Percentiles rank a stretch among this genome's conserved stretches.
These are phyloP conservation scores for Lagodon rhomboides DNA, from an alignment of 2,797 vertebrate genomes.

Conservation along the genomic window DNA sequence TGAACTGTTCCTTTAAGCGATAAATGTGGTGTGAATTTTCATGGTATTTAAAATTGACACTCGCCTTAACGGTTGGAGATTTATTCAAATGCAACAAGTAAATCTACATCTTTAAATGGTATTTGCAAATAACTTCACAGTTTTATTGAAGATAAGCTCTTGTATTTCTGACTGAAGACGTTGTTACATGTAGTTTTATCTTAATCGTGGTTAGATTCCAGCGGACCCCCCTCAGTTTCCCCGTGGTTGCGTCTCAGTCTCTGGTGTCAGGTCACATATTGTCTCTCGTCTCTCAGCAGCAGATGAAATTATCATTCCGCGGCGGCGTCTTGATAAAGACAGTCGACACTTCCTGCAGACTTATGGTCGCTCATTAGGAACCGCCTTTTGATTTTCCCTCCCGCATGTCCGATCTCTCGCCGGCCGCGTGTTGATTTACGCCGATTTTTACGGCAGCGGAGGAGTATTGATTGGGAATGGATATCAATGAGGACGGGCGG, in stretches of 20 bases:
- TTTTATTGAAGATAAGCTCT: neutral
- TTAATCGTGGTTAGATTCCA: too few species aligned
- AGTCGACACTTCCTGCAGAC: constrained; percentile 58
- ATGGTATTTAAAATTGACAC: neutral
- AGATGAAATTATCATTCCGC: constrained; percentile 37
- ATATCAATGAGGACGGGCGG: constrained; percentile 77
- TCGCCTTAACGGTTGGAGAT: too few species aligned
- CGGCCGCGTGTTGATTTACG: constrained; percentile 67
- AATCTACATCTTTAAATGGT: too few species aligned
- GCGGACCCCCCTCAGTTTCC: too few species aligned
- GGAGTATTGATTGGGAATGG: constrained; percentile 77
- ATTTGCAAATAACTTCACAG: too few species aligned
- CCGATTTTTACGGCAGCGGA: constrained; percentile 57
- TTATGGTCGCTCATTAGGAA: constrained; percentile 71
- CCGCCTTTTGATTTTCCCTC: constrained; percentile 58
- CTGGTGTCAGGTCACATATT: neutral
- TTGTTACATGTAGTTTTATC: too few species aligned
- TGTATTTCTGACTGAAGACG: neutral
- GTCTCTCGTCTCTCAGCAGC: constrained; percentile 4
- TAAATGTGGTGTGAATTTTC: too few species aligned
- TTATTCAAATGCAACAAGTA: too few species aligned
- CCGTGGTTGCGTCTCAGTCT: neutral
- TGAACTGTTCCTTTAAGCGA: too few species aligned
- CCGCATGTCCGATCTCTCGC: constrained; percentile 32
- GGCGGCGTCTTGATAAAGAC: constrained; percentile 32